Evolutionary conservation across 2,888 invertebrate genomes (phyloP).

Genomic region (Mythimna lalbum): DNA sequence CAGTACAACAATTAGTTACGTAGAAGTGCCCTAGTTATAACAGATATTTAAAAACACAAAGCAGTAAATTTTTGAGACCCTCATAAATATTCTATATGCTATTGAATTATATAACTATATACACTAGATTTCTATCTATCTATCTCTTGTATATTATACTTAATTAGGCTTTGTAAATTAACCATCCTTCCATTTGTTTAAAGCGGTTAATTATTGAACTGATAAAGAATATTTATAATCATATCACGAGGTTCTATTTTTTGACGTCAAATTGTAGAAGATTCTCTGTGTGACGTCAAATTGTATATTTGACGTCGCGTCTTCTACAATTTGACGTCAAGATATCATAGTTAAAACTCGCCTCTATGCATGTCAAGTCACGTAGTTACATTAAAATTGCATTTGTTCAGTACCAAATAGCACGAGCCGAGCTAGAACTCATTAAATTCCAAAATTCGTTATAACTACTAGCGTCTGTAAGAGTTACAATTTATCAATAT

Average conservation of each 20-base stretch:
- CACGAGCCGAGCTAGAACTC: constrained; percentile 84
- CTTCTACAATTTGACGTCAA: constrained; percentile 45
- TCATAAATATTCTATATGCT: constrained; percentile 73
- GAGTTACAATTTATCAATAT: constrained; percentile 68
- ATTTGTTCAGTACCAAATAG: constrained; percentile 89
- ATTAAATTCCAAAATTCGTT: constrained; percentile 80
- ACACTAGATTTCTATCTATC: constrained; percentile 88
- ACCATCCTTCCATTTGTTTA: constrained; percentile 82
- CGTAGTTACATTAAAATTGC: constrained; percentile 86
- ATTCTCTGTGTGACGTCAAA: constrained; percentile 29
- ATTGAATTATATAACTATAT: constrained; percentile 78
- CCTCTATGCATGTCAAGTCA: constrained; percentile 73
- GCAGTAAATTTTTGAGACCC: constrained; percentile 62
- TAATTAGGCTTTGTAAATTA: constrained; percentile 86
- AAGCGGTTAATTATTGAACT: constrained; percentile 64
- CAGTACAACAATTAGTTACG: not conserved
- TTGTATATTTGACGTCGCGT: constrained; percentile 29
- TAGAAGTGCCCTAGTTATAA: not conserved
- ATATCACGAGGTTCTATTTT: constrained; percentile 59
- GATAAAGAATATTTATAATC: constrained; percentile 63
- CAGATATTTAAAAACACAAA: not conserved
- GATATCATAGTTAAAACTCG: constrained; percentile 56
- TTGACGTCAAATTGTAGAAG: constrained; percentile 38
- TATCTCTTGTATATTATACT: constrained; percentile 82
- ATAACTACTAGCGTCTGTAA: constrained; percentile 71